Evolutionary conservation across 2,797 vertebrate species (phyloP), one percentile per base, ranked within the genome.

Genomic region (Liparis tanakae): DNA sequence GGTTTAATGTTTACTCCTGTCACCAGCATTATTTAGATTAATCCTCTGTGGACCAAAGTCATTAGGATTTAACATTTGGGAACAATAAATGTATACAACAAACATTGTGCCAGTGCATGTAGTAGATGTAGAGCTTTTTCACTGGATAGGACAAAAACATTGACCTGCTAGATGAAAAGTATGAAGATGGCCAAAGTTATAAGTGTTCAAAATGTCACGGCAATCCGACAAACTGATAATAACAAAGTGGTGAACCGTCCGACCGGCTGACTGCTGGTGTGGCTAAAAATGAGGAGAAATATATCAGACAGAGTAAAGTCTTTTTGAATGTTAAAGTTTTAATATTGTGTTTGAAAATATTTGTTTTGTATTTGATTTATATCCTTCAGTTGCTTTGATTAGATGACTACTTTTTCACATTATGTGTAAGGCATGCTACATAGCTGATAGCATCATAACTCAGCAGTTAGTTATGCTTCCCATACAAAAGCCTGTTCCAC

Each of bases 401-500:
- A 62, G 41, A 60, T 36, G 63, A 76, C 6, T 46, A 58, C 18
- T 30, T 58, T 68, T 79, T 59, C 41, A 58, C 56, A 70, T 72
- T 55, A 70, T 53, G 20, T 30, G 15, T 20, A 8, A 67, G 55
- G 44, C 36, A 33, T 37, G 39, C 57, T 33, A 4, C 39, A 33
- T 12, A 30, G 5, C 44, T 68, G 58, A 63, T 25, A 54, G 30
- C 74, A 60, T 48, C 53, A 41, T 66, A 44, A 58, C 71, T 41
- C 67, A 66, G 25, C 62, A 67, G 34, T 61, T 72, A 64, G 76
- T 76, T 66, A 72, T 58, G n/a, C 39, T 64, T 72, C 2, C 18
- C 9, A 62, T 59, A 69, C 37, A 78, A 65, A 80, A 73, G 5
- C 18, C 60, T 25, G 18, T 39, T 48, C 7, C 20, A 12, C 50